Base-by-base conservation (phyloP, 2,888 invertebrate genomes). In the Gandaritis pyraliata region DNA sequence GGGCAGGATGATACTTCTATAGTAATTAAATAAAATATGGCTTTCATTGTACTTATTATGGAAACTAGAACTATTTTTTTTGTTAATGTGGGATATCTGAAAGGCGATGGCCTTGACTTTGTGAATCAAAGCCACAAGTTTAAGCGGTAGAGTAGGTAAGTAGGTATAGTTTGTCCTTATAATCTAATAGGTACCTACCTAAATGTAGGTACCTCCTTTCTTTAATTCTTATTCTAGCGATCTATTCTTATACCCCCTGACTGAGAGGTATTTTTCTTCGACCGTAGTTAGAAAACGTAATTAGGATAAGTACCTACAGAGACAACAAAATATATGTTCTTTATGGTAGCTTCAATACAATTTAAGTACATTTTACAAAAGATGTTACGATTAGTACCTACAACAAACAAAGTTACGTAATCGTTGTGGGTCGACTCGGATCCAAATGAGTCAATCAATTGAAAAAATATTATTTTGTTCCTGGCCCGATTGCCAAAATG, bases 361-460 rank as follows among this genome's bases (percentile, higher is more conserved):
- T 64, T 57, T 48, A n/a, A n/a, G n/a, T n/a, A 46, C 56, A 59
- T 16, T 29, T 29, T 51, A 61, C 64, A 58, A 72, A 49, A 72
- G 68, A 65, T 72, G 68, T 69, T 50, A 36, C 54, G 57, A 61
- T 74, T 76, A 52, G n/a, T 48, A n/a, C n/a, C n/a, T n/a, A 74
- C 76, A 78, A 74, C 61, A 69, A 60, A 61, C 48, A 61, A 56
- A 13, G 48, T 82, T 72, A 78, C 75, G 77, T 80, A 76, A 82
- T 64, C 58, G 72, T 43, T 76, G 78, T 82, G 82, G 67, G 65
- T 64, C 58, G 75, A 53, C 64, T 64, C 58, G 75, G 49, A 23
- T 51, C 43, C 36, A 48, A 71, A 73, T 82, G 83, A 86, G 70
- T 87, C 83, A 84, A 75, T 74, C 50, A 46, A 51, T 69, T 68